A percentile compares a stretch with the other conserved stretches of the same genome.
phyloP scores from a whole-genome alignment of 2,797 vertebrate species.

The Pampus argenteus region DNA sequence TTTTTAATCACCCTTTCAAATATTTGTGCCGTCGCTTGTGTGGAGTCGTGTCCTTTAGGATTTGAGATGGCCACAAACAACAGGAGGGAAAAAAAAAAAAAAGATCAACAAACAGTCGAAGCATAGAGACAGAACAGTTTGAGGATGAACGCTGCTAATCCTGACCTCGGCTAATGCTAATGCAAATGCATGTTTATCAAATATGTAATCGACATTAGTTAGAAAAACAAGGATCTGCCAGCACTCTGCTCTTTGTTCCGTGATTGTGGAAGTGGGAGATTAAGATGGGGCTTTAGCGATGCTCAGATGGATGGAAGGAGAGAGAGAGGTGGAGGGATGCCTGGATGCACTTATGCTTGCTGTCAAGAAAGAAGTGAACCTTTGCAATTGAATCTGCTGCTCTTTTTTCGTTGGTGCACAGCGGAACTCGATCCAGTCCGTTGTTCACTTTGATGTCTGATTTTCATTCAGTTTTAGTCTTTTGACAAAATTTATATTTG shows the following conservation, averaged over 20 bases:
- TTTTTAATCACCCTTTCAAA: constrained; percentile 87
- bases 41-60: constrained; percentile 81
- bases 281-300: constrained; percentile 80
- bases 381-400: constrained; percentile 39
- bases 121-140: constrained; percentile 83
- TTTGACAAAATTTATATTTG: neutral
- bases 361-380: constrained; percentile 56
- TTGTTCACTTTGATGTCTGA: neutral
- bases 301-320: constrained; percentile 78
- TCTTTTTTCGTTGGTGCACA: constrained; percentile 28
- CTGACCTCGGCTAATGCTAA: constrained; percentile 83
- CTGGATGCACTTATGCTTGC: constrained; percentile 51
- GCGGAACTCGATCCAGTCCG: constrained; percentile 11
- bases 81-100: constrained; percentile 59
- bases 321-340: constrained; percentile 58
- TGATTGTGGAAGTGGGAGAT: constrained; percentile 83
- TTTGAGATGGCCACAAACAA: constrained; percentile 84
- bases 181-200: constrained; percentile 86
- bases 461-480: neutral
- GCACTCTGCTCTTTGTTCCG: constrained; percentile 82
- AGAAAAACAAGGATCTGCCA: constrained; percentile 79
- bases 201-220: constrained; percentile 84
- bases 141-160: constrained; percentile 84
- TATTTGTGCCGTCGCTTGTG: constrained; percentile 79
- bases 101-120: constrained; percentile 83